phyloP scores from a whole-genome alignment of 1,140 invertebrate genomes.

The Drosophila persimilis region DNA sequence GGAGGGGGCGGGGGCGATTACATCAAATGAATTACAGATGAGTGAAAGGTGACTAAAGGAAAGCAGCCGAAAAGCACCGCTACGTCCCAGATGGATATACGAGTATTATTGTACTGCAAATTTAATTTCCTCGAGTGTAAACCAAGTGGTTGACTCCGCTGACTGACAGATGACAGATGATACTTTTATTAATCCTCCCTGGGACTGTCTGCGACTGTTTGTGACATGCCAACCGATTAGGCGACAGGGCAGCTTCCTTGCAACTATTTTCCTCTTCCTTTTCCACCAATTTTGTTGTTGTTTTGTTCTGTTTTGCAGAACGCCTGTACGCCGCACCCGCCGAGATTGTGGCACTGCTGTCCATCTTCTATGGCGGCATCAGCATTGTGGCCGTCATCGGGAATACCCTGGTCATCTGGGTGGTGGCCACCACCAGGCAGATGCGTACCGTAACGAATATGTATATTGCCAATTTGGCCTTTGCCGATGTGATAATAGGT shows the following conservation, averaged over 20 bases:
- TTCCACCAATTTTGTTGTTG: background rate
- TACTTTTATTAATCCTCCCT: conserved; percentile 31
- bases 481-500: conserved; percentile 91
- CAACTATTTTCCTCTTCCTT: too few species aligned
- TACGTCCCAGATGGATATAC: background rate
- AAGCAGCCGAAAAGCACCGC: background rate
- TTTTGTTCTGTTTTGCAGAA: conserved; percentile 39
- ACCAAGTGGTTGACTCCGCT: background rate
- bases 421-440: conserved; percentile 88
- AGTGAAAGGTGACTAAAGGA: background rate
- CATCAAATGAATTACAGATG: background rate
- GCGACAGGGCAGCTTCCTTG: too few species aligned
- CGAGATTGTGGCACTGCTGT: conserved; percentile 89
- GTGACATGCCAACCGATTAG: too few species aligned
- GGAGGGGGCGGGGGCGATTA: background rate
- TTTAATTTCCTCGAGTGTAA: conserved; percentile 33
- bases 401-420: conserved; percentile 92
- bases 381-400: conserved; percentile 91
- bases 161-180: conserved; percentile 26
- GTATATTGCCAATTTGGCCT: conserved; percentile 91
- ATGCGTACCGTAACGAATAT: conserved; percentile 94
- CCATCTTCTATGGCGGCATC: conserved; percentile 91
- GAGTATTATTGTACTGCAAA: conserved; percentile 5
- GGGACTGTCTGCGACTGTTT: conserved; percentile 4
- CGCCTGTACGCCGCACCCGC: conserved; percentile 89